phyloP scores from a whole-genome alignment of 2,113 vertebrate genomes.

The Platichthys stellatus region DNA sequence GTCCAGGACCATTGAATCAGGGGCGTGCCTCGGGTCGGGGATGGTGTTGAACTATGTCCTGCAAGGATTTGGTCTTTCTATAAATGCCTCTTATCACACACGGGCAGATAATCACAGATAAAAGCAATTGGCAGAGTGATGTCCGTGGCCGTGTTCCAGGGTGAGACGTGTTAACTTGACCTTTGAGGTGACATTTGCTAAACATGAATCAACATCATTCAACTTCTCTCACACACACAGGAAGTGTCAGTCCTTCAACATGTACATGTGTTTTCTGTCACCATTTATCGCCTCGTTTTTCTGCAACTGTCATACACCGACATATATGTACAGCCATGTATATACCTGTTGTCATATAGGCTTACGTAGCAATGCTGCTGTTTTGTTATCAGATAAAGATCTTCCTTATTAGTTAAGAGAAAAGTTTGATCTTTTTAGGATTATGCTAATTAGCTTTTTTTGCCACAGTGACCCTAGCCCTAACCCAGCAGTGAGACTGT shows the following conservation, averaged over 20 bases:
- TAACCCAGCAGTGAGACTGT: no score
- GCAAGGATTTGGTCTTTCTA: background rate
- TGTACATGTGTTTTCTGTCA: no score
- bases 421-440: no score
- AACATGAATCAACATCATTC: no score
- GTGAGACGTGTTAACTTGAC: background rate
- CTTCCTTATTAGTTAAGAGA: background rate
- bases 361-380: background rate
- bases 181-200: background rate
- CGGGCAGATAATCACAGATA: slow-evolving; percentile 25
- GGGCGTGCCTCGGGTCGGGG: background rate
- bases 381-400: slow-evolving; percentile 12
- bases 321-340: no score
- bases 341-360: background rate
- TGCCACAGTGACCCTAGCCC: no score
- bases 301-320: no score
- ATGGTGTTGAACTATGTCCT: slow-evolving; percentile 24
- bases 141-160: background rate
- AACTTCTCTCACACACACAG: no score
- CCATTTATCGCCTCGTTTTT: no score
- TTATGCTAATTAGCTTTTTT: no score
- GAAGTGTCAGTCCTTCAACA: no score
- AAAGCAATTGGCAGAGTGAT: background rate
- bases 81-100: slow-evolving; percentile 19
- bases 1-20: no score